Evolutionary conservation across 2,113 vertebrate species (phyloP).

Genomic region (Passer montanus): DNA sequence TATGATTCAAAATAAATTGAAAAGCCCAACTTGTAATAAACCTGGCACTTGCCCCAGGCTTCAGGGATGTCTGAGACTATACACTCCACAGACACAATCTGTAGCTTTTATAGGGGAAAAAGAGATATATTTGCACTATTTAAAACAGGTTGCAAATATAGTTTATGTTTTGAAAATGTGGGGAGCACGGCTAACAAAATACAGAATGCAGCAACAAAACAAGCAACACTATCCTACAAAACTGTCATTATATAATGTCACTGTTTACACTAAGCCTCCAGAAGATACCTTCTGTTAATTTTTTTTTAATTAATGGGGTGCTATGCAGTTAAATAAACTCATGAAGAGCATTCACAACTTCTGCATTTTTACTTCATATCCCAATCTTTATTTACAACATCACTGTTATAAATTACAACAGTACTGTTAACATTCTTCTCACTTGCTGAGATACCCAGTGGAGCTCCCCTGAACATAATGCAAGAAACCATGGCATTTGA

Average conservation of each 20-base stretch:
- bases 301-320: constrained; percentile 60
- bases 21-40: constrained; percentile 86
- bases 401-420: neutral
- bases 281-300: constrained; percentile 51
- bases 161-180: constrained; percentile 2
- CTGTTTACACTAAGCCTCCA: constrained; percentile 36
- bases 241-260: neutral
- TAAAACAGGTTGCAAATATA: constrained; percentile 23
- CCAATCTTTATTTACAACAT: constrained; percentile 16
- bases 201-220: constrained; percentile 37
- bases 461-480: neutral
- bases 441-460: constrained; percentile 28
- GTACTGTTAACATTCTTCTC: neutral
- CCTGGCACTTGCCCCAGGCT: constrained; percentile 85
- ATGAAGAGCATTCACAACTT: neutral
- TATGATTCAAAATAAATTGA: constrained; percentile 77
- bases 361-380: constrained; percentile 6
- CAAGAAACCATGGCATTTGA: neutral
- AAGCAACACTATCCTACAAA: constrained; percentile 50
- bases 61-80: constrained; percentile 12
- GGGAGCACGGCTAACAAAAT: constrained; percentile 13
- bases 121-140: neutral
- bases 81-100: neutral
- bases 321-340: constrained; percentile 46
- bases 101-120: neutral